phyloP scores from a whole-genome alignment of 2,888 invertebrate species.

The Troides helena region DNA sequence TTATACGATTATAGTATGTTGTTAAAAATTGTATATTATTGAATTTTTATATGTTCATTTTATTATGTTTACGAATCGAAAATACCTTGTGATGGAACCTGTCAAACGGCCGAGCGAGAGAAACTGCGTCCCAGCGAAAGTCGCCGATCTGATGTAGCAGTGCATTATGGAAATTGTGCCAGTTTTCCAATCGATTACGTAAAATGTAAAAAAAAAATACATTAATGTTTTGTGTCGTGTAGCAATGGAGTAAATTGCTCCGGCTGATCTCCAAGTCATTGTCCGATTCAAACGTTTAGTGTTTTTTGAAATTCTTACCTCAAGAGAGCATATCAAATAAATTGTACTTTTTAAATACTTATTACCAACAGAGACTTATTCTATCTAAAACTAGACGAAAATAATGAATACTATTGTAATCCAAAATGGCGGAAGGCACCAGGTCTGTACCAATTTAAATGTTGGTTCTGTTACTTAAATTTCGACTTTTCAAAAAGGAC shows the following conservation, averaged over 20 bases:
- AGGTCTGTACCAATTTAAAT: too few relatives aligned
- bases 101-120: conserved; percentile 41
- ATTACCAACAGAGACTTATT: too few relatives aligned
- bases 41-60: neutral
- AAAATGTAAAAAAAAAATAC: conserved; percentile 37
- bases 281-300: conserved; percentile 7
- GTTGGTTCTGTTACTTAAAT: too few relatives aligned
- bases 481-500: too few relatives aligned
- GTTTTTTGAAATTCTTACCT: neutral
- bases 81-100: conserved; percentile 35
- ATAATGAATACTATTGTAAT: too few relatives aligned
- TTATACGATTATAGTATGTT: neutral
- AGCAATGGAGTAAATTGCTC: conserved; percentile 29
- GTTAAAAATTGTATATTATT: neutral
- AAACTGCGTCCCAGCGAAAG: conserved; percentile 62
- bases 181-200: conserved; percentile 58
- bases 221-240: conserved; percentile 33
- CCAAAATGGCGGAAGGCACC: too few relatives aligned
- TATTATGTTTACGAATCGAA: conserved; percentile 10
- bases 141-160: conserved; percentile 47
- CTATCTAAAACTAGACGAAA: too few relatives aligned
- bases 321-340: too few relatives aligned
- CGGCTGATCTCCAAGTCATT: conserved; percentile 8
- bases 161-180: conserved; percentile 56
- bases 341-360: too few relatives aligned